A percentile compares a stretch with the other conserved stretches of the same genome.
Conservation (phyloP, 2,797 vertebrate species). For the Phalanger gymnotis region DNA sequence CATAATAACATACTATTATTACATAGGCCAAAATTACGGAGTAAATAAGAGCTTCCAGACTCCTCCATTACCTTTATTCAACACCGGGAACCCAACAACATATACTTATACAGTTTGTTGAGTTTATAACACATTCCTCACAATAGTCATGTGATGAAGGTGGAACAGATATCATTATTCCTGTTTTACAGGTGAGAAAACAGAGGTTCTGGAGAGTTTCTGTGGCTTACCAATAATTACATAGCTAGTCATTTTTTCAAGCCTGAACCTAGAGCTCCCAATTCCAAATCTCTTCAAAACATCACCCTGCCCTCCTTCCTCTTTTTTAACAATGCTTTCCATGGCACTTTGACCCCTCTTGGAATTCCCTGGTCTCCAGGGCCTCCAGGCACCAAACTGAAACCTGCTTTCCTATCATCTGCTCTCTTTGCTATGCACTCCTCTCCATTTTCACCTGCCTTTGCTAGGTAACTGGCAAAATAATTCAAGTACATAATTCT, state of each 20-base stretch:
- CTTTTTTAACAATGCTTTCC: not conserved
- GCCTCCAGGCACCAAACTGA: not conserved
- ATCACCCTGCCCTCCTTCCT: not conserved
- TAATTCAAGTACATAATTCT: not conserved
- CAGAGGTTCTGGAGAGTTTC: not conserved
- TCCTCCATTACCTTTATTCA: not conserved
- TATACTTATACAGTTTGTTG: not conserved
- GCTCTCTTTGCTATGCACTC: not conserved
- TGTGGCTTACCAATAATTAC: not conserved
- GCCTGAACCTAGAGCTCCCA: not conserved
- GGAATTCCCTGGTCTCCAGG: not conserved
- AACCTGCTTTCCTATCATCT: not conserved
- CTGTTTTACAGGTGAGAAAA: not conserved
- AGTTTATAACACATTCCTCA: not conserved
- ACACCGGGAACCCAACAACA: not conserved
- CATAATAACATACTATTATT: not conserved
- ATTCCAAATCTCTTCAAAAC: not conserved
- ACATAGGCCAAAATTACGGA: not conserved
- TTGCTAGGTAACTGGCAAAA: not conserved
- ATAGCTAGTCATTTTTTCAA: not conserved
- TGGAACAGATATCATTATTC: not conserved
- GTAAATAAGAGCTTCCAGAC: not conserved
- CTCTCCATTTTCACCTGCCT: not conserved
- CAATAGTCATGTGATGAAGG: not conserved
- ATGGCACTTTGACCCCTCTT: not conserved